Conservation (phyloP, 2,113 vertebrate species). For the Brachypodius melanocephalos region DNA sequence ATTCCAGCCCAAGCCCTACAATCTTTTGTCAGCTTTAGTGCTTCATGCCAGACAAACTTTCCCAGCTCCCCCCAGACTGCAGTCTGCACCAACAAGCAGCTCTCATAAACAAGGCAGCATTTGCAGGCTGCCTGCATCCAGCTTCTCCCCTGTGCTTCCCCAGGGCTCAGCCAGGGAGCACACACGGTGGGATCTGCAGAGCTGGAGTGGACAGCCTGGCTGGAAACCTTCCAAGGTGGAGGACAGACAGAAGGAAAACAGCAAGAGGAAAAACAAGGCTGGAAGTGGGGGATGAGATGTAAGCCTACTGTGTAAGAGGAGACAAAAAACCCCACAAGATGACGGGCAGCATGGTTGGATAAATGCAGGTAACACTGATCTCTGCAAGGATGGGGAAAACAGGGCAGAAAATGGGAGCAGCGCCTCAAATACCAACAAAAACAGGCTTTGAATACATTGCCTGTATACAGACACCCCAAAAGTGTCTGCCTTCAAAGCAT, state of each 20-base stretch:
- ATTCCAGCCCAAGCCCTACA: constrained; percentile 24
- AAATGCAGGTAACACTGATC: background rate
- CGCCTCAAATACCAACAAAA: background rate
- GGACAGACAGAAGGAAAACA: constrained; percentile 14
- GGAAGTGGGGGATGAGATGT: background rate
- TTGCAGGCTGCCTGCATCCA: constrained; percentile 56
- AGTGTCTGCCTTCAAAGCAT: background rate
- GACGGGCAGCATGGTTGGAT: background rate
- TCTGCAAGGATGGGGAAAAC: background rate
- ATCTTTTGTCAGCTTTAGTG: constrained; percentile 45
- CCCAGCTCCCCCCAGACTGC: constrained; percentile 49
- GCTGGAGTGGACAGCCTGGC: background rate
- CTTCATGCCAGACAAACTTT: constrained; percentile 47
- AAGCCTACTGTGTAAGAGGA: background rate
- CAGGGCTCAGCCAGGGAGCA: constrained; percentile 11
- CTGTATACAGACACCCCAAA: background rate
- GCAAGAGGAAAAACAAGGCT: background rate
- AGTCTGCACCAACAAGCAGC: constrained; percentile 49
- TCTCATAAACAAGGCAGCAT: constrained; percentile 58
- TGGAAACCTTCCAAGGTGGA: constrained; percentile 1
- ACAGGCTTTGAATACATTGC: background rate
- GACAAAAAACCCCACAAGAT: background rate
- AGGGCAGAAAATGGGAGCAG: background rate
- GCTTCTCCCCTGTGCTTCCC: background rate
- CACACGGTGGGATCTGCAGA: background rate